phyloP scores from a whole-genome alignment of 2,113 vertebrate genomes.

The Fulmarus glacialis region DNA sequence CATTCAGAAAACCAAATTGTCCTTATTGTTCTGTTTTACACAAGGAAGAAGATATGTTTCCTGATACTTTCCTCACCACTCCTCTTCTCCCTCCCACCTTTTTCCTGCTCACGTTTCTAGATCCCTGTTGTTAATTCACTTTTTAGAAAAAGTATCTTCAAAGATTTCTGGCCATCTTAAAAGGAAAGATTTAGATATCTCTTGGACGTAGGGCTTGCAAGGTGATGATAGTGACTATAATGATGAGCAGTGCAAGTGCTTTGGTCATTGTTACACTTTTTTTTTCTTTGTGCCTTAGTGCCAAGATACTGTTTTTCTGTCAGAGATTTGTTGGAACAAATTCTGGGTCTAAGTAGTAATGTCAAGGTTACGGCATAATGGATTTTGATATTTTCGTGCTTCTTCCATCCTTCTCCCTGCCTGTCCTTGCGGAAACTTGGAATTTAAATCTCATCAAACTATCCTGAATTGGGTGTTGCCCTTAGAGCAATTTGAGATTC shows the following conservation, averaged over 20 bases:
- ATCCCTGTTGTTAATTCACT: not conserved
- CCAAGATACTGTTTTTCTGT: not conserved
- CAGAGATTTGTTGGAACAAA: not conserved
- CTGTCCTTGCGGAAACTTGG: not conserved
- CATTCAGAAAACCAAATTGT: not conserved
- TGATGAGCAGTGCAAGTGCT: not conserved
- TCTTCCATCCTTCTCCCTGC: not conserved
- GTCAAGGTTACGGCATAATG: not conserved
- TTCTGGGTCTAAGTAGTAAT: not conserved
- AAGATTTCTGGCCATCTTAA: not conserved
- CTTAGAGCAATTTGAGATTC: not conserved
- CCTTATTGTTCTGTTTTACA: not conserved
- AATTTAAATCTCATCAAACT: not conserved
- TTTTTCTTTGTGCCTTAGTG: not conserved
- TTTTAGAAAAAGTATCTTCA: not conserved
- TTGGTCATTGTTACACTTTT: accelerated
- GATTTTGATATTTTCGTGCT: not conserved
- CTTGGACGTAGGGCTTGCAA: not conserved
- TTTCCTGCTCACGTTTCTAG: not conserved
- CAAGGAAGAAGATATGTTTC: not conserved
- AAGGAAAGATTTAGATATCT: not conserved
- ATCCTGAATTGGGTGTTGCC: not conserved
- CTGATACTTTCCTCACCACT: not conserved
- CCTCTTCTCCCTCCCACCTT: not conserved
- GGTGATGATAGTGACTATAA: not conserved